Evolutionary conservation across 2,113 vertebrate species (phyloP), one percentile per base, ranked within the genome.

Genomic region (Mandrillus leucophaeus): DNA sequence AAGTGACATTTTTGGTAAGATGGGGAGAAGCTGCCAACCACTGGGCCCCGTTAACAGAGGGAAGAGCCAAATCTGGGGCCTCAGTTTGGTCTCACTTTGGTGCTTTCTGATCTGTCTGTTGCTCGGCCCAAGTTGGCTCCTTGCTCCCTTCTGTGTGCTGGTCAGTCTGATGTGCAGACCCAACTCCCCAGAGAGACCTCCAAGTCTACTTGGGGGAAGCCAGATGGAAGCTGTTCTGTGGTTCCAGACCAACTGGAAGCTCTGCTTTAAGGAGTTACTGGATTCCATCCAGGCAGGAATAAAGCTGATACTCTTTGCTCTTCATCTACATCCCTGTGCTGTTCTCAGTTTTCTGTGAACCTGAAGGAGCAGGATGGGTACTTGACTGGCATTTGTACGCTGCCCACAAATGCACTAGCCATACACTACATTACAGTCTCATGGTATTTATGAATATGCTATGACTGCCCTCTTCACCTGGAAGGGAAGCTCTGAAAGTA

Each of bases 31-130:
- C 0, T 48, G 32, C 3, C 70, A 93, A 52, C 32, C 64, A 50
- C 0, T 22, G 73, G 40, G 6, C 30, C 57, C 57, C 16, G 8
- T 20, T 57, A 25, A 30, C 27, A 3, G 0, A 1, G 40, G n/a
- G 75, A 45, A 27, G 11, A 80, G 25, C 8, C 6, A 45, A 18
- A 6, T 23, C 22, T 3, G 8, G 48, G 43, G 64, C 4, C 25
- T 88, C 20, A 0, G 8, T 23, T 61, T 87, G 61, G 68, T 61
- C 30, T 68, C 38, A 6, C 1, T 22, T 16, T 20, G 48, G 48
- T 32, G 17, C 52, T 75, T 12, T 22, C 7, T 80, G n/a, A 5
- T 79, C 23, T 48, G n/a, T 55, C 52, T 27, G 20, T 50, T 22
- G 40, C 35, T 82, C 11, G 59, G 82, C 35, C 22, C 5, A 43